Conservation (phyloP, 2,888 invertebrate species). For the Nomada fucata region DNA sequence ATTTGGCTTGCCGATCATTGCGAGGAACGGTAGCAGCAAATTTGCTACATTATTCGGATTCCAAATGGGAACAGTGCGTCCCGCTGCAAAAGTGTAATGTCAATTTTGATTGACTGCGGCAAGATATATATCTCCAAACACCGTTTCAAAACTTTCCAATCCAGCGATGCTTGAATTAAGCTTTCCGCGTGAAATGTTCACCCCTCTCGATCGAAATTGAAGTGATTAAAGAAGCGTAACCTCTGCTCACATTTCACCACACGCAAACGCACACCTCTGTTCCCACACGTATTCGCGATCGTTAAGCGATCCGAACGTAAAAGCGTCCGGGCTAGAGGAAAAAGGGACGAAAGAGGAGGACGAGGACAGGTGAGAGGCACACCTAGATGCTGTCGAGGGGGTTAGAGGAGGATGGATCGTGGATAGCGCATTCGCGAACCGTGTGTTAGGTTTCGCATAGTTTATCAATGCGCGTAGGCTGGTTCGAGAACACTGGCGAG, state of each 20-base stretch:
- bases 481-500: conserved; percentile 71
- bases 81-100: too few species aligned
- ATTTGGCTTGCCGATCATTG: too few species aligned
- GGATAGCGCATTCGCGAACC: conserved; percentile 40
- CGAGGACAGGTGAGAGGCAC: conserved; percentile 45
- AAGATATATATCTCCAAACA: too few species aligned
- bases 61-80: too few species aligned
- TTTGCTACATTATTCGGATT: too few species aligned
- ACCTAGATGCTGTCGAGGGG: conserved; percentile 20
- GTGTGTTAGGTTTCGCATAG: conserved; percentile 70
- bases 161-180: too few species aligned
- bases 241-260: conserved; percentile 1
- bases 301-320: conserved; percentile 9
- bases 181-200: too few species aligned
- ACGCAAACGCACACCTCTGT: background rate
- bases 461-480: conserved; percentile 77
- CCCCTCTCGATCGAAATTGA: background rate
- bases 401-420: conserved; percentile 26
- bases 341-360: conserved; percentile 24
- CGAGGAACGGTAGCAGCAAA: too few species aligned
- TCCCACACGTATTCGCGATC: background rate
- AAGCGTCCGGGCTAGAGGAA: background rate
- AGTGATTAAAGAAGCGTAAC: background rate
- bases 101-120: too few species aligned
- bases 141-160: too few species aligned